phyloP scores from a whole-genome alignment of 2,888 invertebrate species.

The Scaptomyza tumidula region DNA sequence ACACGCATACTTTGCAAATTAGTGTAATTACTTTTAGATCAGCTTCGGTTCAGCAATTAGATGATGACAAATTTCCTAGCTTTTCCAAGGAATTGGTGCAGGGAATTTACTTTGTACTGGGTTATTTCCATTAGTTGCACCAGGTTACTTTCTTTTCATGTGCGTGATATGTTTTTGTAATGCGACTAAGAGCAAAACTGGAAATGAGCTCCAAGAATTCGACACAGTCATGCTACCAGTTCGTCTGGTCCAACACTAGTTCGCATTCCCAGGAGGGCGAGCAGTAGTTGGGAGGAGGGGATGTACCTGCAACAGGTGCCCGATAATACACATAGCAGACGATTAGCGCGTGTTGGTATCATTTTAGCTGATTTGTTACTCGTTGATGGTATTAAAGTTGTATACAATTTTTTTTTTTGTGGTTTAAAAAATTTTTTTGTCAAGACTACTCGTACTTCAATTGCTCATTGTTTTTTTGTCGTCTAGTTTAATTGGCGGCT shows the following conservation, averaged over 20 bases:
- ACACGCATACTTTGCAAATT: not conserved
- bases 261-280: not conserved
- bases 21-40: not conserved
- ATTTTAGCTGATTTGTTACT: conserved; percentile 1
- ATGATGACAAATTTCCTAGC: conserved; percentile 7
- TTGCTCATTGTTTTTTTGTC: not conserved
- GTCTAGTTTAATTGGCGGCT: conserved; percentile 37
- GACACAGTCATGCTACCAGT: conserved; percentile 16
- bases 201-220: conserved; percentile 33
- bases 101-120: conserved; percentile 6
- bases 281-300: not conserved
- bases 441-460: not conserved
- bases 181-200: conserved; percentile 30
- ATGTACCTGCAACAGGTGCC: not conserved
- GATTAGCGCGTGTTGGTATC: conserved; percentile 1
- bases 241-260: conserved; percentile 6
- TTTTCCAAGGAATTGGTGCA: conserved; percentile 4
- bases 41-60: not conserved
- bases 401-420: not conserved
- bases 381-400: not conserved
- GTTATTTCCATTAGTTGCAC: conserved; percentile 26
- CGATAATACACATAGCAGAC: not conserved
- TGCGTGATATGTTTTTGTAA: conserved; percentile 49
- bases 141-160: conserved; percentile 22
- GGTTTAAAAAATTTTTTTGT: not conserved